Base-by-base conservation (phyloP, 2,797 vertebrate genomes). In the Chaetophractus vellerosus region DNA sequence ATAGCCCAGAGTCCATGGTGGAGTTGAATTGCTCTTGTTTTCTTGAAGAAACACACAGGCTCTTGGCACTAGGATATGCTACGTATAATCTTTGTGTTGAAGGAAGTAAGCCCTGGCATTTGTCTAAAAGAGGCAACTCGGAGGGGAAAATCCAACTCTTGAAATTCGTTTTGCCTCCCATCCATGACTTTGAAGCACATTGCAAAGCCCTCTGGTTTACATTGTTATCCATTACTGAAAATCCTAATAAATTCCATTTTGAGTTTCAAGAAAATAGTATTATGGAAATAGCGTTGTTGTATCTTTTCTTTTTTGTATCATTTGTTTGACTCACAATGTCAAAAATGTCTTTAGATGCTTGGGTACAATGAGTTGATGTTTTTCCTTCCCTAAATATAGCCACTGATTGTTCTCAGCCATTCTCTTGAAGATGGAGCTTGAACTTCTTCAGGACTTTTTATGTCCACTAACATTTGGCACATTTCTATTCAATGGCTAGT, bases 391-490 rank as follows among this genome's bases (percentile, higher is more conserved):
- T 59, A 90, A 90, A 84, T 82, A 92, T 90, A 45, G 9, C 19
- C 15, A 66, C 69, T 96, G 64, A 45, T 88, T 75, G 16, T 2
- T 83, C 66, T 78, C 23, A 90, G n/a, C 1, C 23, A 78, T 72
- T 96, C 84, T 19, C 96, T 92, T 93, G 28, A 9, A 68, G 88
- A 93, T 50, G 75, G 79, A 16, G 96, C 93, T 79, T 79, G 50
- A 95, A 96, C 68, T 50, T 80, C 45, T 55, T 96, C 71, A 93
- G 71, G 69, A 55, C 82, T 95, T 80, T 95, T 96, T 69, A 12
- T 71, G 57, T 81, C 76, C 50, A 52, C 31, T 82, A 80, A 89
- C 64, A 61, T 79, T 91, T 94, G 78, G 28, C 68, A 81, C 69
- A 57, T 91, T 80, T 93, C 52, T 95, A 14, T 94, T 75, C 50